Percentiles rank a stretch among this genome's conserved stretches.
These are phyloP conservation scores for Danio jaintianensis DNA, from an alignment of 2,797 vertebrate species.

Conservation along the genomic window DNA sequence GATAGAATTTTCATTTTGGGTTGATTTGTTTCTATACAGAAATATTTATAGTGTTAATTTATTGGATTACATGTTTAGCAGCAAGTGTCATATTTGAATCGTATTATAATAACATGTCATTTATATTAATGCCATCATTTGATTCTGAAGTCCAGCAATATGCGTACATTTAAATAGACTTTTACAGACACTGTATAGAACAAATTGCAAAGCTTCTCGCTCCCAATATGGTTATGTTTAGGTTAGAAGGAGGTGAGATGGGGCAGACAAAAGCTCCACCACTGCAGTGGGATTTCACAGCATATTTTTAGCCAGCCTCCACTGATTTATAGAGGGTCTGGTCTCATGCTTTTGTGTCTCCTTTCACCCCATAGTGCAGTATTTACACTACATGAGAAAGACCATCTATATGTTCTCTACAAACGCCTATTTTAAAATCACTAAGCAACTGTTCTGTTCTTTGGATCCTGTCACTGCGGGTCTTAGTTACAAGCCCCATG, in stretches of 20 bases:
- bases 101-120: not conserved
- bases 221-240: constrained; percentile 47
- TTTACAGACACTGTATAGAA: not conserved
- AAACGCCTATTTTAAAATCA: constrained; percentile 18
- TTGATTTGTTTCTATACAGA: not conserved
- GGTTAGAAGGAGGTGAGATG: constrained; percentile 8
- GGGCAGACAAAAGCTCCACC: not conserved
- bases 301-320: constrained; percentile 55
- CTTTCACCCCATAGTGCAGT: constrained; percentile 63
- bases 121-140: not conserved
- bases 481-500: constrained; percentile 32
- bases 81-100: not conserved
- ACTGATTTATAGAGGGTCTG: constrained; percentile 64
- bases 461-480: constrained; percentile 30
- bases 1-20: not conserved
- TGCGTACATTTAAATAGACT: not conserved
- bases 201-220: not conserved
- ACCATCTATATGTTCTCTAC: constrained; percentile 43
- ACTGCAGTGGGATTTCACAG: not conserved
- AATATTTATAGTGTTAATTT: not conserved
- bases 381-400: constrained; percentile 68
- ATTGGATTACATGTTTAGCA: not conserved
- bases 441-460: constrained; percentile 43
- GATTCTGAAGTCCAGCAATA: not conserved
- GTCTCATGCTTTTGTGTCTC: constrained; percentile 40